Evolutionary conservation across 1,140 invertebrate genomes (phyloP), one percentile per base, ranked within the genome.

Genomic region (Magallana gigas): DNA sequence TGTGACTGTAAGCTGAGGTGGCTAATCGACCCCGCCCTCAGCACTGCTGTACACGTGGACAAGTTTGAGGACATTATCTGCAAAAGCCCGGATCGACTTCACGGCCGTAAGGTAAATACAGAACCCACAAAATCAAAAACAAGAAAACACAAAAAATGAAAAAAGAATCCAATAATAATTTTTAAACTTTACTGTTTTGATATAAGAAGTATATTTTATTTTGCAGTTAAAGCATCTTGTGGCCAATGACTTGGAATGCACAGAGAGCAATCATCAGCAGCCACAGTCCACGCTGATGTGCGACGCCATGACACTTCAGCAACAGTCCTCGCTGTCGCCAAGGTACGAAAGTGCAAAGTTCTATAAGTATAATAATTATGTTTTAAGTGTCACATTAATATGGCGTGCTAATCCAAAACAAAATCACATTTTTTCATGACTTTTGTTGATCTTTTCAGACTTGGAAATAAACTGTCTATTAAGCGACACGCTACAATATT

Each of bases 1-100:
- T 89, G 88, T 86, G 85, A 89, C 64, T 89, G 88, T 87, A 48
- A 82, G 12, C 48, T 89, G 56, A 80, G 82, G 62, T 89, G 88
- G 88, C 76, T 84, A 1, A 9, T 86, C 0, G 62, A 88, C 36
- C 81, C 84, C 1, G 81, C 56, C 4, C 68, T 86, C 9, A 58
- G 48, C 14, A 88, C 80, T 7, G 83, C 48, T n/a, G 57, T 86
- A 7, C 56, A 81, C 64, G 23, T 88, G 11, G 87, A 88, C 29
- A 76, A 57, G 18, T 71, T 81, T 56, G 62, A 62, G 48, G 87
- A 88, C 16, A 62, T 86, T 1, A 86, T 88, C 68, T 88, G 87
- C 59, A 88, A 88, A 68, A 80, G 62, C 5, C 87, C 87, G 12
- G 76, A 85, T 6, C 23, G 68, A 23, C 82, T 88, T 12, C 87